Evolutionary conservation across 2,113 vertebrate genomes (phyloP).

Genomic region (Odocoileus virginianus): DNA sequence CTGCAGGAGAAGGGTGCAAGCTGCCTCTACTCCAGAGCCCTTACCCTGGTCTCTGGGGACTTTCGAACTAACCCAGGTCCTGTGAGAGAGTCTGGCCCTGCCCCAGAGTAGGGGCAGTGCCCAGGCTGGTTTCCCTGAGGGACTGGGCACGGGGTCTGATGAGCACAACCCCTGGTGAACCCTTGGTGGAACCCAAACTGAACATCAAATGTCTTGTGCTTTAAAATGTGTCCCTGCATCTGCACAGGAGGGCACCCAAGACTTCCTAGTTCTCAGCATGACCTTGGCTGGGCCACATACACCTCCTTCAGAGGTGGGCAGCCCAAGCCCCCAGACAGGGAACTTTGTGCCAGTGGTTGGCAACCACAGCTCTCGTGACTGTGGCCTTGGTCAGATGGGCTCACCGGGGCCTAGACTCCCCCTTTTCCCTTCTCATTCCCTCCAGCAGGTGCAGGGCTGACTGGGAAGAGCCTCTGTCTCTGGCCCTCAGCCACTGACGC

Average conservation of each 20-base stretch:
- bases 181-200: background rate
- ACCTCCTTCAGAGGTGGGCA: background rate
- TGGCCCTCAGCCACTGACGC: too few relatives aligned
- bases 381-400: background rate
- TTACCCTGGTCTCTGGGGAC: background rate
- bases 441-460: background rate
- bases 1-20: background rate
- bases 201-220: background rate
- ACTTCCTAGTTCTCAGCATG: too few relatives aligned
- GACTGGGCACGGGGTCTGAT: too few relatives aligned
- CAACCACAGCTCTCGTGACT: background rate
- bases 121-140: background rate
- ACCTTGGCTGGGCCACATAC: background rate
- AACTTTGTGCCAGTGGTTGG: rapidly evolving
- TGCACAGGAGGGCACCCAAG: background rate
- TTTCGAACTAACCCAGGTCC: background rate
- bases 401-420: rapidly evolving
- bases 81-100: background rate
- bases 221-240: background rate
- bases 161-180: background rate
- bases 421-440: background rate
- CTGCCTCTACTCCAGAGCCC: background rate
- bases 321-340: background rate
- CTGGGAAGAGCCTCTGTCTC: background rate
- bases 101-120: background rate